Evolutionary conservation across 2,888 invertebrate genomes (phyloP).

Genomic region (Cheilosia vulpina): DNA sequence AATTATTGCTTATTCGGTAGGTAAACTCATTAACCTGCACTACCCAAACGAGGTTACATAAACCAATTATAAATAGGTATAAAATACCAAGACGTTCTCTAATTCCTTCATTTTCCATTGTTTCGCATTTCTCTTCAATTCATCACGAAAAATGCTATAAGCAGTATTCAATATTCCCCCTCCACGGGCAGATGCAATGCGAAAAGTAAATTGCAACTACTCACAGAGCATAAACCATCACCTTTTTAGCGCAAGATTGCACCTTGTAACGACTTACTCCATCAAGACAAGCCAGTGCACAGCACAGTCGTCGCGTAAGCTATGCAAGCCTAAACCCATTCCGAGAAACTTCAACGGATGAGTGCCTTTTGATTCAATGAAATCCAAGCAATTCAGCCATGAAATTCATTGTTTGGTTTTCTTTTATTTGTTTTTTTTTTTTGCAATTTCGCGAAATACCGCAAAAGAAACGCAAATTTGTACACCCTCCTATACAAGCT

Average conservation of each 20-base stretch:
- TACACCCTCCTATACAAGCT: slow-evolving; percentile 18
- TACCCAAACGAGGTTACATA: slow-evolving; percentile 61
- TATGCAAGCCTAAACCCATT: slow-evolving; percentile 9
- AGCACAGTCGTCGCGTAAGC: not conserved
- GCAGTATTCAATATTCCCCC: slow-evolving; percentile 15
- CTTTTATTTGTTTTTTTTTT: slow-evolving; percentile 34
- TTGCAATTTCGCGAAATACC: slow-evolving; percentile 45
- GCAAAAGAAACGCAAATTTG: slow-evolving; percentile 66
- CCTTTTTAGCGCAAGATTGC: slow-evolving; percentile 74
- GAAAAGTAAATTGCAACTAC: slow-evolving; percentile 38
- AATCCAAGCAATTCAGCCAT: slow-evolving; percentile 68
- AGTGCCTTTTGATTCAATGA: slow-evolving; percentile 61
- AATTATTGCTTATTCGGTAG: slow-evolving; percentile 46
- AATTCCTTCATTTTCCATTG: slow-evolving; percentile 25
- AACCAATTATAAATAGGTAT: slow-evolving; percentile 31
- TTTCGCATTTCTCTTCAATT: slow-evolving; percentile 24
- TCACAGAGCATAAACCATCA: slow-evolving; percentile 63
- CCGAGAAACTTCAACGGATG: slow-evolving; percentile 64
- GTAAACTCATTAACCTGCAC: slow-evolving; percentile 54
- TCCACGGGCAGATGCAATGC: slow-evolving; percentile 1
- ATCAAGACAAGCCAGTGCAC: slow-evolving; percentile 38
- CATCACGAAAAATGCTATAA: not conserved
- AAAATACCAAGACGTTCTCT: slow-evolving; percentile 50
- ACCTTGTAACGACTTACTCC: slow-evolving; percentile 65
- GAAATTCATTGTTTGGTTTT: slow-evolving; percentile 63